Base-by-base conservation (phyloP, 2,113 vertebrate species). In the Zapus hudsonius region DNA sequence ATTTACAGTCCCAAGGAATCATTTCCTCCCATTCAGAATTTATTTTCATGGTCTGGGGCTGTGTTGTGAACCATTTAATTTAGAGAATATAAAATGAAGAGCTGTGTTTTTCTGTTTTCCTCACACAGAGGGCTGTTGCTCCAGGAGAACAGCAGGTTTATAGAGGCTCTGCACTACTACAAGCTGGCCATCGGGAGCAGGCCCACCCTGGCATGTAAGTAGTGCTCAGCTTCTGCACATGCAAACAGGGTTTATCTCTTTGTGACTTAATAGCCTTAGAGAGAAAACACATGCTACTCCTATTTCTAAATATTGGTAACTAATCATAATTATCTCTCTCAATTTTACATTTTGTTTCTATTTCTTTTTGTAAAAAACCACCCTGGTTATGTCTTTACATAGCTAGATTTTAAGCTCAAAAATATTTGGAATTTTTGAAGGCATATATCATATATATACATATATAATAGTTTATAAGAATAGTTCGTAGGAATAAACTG, bases 141-240 rank as follows among this genome's bases (percentile, higher is more conserved):
- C 27, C 99, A 99, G 97, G 99, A 99, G 97, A 99, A 99, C 98
- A 99, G 98, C 98, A 99, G 99, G 94, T 99, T 99, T 98, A 98
- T 99, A 44, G 99, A 99, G 97, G 99, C 99, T 0, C 98, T 99
- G 38, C 99, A 99, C 98, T 99, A 99, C 98, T 99, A 99, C 96
- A 99, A 99, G 97, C 97, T 99, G 98, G 99, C 99, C 64, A 99
- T 99, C 86, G 99, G 99, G 96, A 99, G 99, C 98, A 98, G 99
- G 98, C 99, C 99, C 95, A 99, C 99, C 59, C 97, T 99, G 96
- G 99, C 99, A 97, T 99, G 99, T 99, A 98, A 99, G 99, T 99
- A 98, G 97, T 96, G 95, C 61, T 93, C 13, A 31, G 20, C 11
- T 42, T 82, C n/a, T 47, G 44, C 5, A 31, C 7, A 90, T n/a